phyloP scores from a whole-genome alignment of 2,888 invertebrate species.

The Nudaria mundana region DNA sequence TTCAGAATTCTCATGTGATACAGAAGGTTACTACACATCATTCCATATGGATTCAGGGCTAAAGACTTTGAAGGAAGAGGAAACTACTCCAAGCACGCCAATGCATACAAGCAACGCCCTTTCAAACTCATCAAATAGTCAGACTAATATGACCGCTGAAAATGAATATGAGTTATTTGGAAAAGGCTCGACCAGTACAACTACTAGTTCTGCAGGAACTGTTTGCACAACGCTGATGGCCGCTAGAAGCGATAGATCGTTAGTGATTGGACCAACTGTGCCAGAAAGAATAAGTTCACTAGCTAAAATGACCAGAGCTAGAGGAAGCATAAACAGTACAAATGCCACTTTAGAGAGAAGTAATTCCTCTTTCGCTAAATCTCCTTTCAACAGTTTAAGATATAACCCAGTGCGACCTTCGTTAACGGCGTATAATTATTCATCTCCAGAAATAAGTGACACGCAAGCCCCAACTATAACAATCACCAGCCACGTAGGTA shows the following conservation, averaged over 20 bases:
- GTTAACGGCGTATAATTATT: conserved; percentile 57
- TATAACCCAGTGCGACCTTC: conserved; percentile 60
- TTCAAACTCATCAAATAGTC: conserved; percentile 86
- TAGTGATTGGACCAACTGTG: conserved; percentile 86
- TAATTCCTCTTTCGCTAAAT: conserved; percentile 64
- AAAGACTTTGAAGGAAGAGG: conserved; percentile 89
- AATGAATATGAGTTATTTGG: conserved; percentile 95
- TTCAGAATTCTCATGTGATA: conserved; percentile 97
- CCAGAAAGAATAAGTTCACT: conserved; percentile 92
- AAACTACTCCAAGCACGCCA: conserved; percentile 84
- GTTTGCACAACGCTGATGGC: conserved; percentile 92
- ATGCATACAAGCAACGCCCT: conserved; percentile 86
- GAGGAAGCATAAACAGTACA: conserved; percentile 73
- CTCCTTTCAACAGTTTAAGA: conserved; percentile 64
- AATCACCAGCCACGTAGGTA: conserved; percentile 66
- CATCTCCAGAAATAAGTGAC: conserved; percentile 62
- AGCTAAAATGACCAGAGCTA: conserved; percentile 80
- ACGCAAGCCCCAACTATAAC: conserved; percentile 58
- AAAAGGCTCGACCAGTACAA: conserved; percentile 94
- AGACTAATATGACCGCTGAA: conserved; percentile 88
- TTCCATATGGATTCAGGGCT: conserved; percentile 98
- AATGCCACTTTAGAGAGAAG: conserved; percentile 81
- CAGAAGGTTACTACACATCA: conserved; percentile 98
- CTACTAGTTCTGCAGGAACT: conserved; percentile 94
- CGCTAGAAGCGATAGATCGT: conserved; percentile 83